Evolutionary conservation across 2,113 vertebrate species (phyloP).

Genomic region (Sarotherodon lohbergeri): DNA sequence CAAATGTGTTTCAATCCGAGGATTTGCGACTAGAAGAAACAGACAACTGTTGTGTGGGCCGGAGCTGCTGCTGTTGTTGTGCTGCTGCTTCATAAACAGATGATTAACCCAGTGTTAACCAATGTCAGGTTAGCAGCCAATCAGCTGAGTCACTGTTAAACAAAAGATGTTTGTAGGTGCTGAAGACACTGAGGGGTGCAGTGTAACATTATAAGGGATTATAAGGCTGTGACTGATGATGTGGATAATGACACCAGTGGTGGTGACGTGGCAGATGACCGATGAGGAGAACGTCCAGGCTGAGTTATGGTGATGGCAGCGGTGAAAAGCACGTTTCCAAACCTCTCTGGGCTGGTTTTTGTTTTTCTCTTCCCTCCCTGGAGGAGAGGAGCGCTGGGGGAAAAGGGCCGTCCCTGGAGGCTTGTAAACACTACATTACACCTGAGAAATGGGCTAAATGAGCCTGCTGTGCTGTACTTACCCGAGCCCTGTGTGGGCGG

Average conservation of each 20-base stretch:
- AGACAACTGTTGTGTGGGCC: not conserved
- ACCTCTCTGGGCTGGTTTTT: not conserved
- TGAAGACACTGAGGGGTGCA: not conserved
- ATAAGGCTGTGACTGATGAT: accelerated
- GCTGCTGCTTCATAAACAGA: not conserved
- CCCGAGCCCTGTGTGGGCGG: not conserved
- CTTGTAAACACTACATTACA: constrained; percentile 26
- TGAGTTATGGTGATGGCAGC: not conserved
- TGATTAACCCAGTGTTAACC: not conserved
- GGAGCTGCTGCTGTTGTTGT: not conserved
- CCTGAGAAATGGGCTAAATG: constrained; percentile 11
- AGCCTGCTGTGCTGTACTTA: not conserved
- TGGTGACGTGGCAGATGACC: not conserved
- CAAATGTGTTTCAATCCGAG: not conserved
- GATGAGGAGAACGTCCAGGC: not conserved
- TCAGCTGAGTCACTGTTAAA: not conserved
- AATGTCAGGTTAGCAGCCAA: not conserved
- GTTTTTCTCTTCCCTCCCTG: not conserved
- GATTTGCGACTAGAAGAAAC: not conserved
- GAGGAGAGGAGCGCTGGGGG: not conserved
- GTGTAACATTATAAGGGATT: not conserved
- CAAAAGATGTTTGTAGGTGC: not conserved
- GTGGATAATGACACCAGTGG: not conserved
- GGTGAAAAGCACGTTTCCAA: not conserved
- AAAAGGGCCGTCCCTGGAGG: not conserved